These are phyloP conservation scores for Petrolisthes cinctipes DNA, from an alignment of 2,888 invertebrate genomes.

Conservation along the genomic window DNA sequence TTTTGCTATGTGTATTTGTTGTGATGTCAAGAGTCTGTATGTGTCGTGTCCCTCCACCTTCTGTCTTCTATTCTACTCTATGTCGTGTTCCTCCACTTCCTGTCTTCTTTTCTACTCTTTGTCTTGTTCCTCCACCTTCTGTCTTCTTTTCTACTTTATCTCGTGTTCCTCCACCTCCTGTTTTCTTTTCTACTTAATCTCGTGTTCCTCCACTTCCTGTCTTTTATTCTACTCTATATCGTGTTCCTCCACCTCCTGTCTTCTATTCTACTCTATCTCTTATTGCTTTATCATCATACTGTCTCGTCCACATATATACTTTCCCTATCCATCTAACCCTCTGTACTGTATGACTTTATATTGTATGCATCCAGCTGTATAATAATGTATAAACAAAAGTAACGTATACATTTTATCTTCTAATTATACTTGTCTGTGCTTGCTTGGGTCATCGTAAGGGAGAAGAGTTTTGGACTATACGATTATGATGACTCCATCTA, in stretches of 20 bases:
- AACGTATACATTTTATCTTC: too few relatives aligned
- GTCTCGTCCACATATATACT: not conserved
- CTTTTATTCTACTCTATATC: not conserved
- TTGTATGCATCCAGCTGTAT: too few relatives aligned
- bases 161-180: not conserved
- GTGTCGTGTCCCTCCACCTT: not conserved
- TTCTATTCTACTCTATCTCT: not conserved
- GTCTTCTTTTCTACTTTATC: not conserved
- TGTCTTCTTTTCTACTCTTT: not conserved
- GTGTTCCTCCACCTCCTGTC: not conserved
- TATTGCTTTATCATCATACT: not conserved
- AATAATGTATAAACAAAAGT: too few relatives aligned
- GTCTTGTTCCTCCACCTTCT: not conserved
- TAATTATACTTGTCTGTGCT: too few relatives aligned
- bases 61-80: not conserved
- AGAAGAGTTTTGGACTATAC: too few relatives aligned
- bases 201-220: not conserved
- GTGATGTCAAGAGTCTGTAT: too few relatives aligned
- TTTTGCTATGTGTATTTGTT: too few relatives aligned
- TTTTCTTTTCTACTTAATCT: not conserved
- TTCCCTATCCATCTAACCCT: too few relatives aligned
- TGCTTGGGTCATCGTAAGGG: too few relatives aligned
- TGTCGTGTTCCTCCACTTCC: not conserved
- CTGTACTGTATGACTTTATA: too few relatives aligned
- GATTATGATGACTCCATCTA: too few relatives aligned